A percentile compares a stretch with the other conserved stretches of the same genome.
These are phyloP conservation scores for Metridium senile DNA, from an alignment of 92 coral and sea anemone genomes.

Conservation along the genomic window DNA sequence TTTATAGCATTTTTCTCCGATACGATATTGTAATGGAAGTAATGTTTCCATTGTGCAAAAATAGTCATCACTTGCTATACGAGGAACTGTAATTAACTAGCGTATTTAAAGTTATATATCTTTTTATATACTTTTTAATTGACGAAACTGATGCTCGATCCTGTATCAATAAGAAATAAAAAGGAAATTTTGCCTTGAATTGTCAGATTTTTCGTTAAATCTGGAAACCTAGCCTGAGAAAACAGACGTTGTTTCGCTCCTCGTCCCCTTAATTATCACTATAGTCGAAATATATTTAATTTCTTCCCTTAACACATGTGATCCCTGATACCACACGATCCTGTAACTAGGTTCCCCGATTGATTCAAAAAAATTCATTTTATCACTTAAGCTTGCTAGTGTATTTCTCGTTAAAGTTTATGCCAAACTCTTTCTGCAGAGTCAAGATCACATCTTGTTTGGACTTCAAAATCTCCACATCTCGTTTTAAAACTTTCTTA, in stretches of 20 bases:
- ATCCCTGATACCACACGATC: too few relatives aligned
- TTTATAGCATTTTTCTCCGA: background rate
- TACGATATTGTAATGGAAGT: background rate
- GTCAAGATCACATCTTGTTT: background rate
- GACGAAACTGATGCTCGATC: slow-evolving; percentile 39
- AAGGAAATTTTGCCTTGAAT: background rate
- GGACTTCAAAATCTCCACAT: background rate
- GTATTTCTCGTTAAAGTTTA: background rate
- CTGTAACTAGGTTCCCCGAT: too few relatives aligned
- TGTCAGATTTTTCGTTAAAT: background rate
- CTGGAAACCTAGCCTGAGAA: too few relatives aligned
- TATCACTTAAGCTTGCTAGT: background rate
- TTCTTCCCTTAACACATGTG: too few relatives aligned
- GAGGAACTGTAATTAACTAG: background rate
- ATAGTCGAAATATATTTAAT: too few relatives aligned
- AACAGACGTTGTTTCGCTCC: background rate
- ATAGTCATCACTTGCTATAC: background rate
- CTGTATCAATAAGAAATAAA: slow-evolving; percentile 39
- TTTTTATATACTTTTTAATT: background rate
- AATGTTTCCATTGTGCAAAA: slow-evolving; percentile 7
- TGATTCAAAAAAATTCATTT: too few relatives aligned
- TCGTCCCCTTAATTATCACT: too few relatives aligned
- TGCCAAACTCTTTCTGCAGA: background rate
- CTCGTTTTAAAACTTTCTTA: slow-evolving; percentile 5
- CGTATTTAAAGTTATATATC: background rate